phyloP scores from a whole-genome alignment of 2,888 invertebrate genomes.

The Itoplectis maculator region DNA sequence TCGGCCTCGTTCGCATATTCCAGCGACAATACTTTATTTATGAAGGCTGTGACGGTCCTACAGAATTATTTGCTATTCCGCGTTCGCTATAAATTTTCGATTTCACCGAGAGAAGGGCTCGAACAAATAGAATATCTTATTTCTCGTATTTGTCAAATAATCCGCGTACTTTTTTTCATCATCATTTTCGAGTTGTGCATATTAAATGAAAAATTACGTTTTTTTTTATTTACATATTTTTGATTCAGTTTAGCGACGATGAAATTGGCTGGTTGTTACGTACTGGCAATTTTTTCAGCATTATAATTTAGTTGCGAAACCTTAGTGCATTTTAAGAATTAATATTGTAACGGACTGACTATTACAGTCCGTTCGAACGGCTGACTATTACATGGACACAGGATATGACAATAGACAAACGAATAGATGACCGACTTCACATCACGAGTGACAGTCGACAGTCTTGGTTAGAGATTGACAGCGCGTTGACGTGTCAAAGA shows the following conservation, averaged over 20 bases:
- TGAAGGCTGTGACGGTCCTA: conserved; percentile 6
- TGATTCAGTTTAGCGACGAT: neutral
- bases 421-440: too few species aligned
- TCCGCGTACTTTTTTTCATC: neutral
- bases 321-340: too few species aligned
- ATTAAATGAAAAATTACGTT: neutral
- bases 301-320: too few species aligned
- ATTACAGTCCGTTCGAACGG: too few species aligned
- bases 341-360: too few species aligned
- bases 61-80: conserved; percentile 3
- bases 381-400: too few species aligned
- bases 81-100: neutral
- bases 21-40: conserved; percentile 18
- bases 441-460: too few species aligned
- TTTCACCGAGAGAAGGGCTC: neutral
- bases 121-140: conserved; percentile 1
- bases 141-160: neutral
- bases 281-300: too few species aligned
- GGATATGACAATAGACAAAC: too few species aligned
- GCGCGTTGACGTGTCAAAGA: too few species aligned
- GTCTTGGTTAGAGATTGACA: too few species aligned
- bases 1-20: conserved; percentile 22
- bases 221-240: neutral
- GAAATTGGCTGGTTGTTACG: neutral
- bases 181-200: neutral